Base-by-base conservation (phyloP, 2,797 vertebrate genomes). In the Periophthalmus magnuspinnatus region DNA sequence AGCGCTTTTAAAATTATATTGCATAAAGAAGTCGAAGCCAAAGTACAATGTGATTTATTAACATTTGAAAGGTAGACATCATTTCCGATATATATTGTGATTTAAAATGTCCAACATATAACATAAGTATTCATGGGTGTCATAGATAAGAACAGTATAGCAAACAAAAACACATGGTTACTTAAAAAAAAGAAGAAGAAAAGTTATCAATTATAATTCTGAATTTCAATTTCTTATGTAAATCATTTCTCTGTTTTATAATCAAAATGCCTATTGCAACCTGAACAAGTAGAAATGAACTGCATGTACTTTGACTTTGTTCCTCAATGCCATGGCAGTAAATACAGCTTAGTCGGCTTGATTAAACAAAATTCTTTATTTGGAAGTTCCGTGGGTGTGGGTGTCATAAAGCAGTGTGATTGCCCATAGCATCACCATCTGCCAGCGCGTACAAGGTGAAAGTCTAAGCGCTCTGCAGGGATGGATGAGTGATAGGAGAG, bases 361-460 rank as follows among this genome's bases (percentile, higher is more conserved):
- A 36, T 70, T 57, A 24, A 59, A 22, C 14, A 48, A 32, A 36
- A 22, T 57, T 41, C 52, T 65, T 22, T 45, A 2, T 67, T 19
- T 68, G 60, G 54, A 58, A 67, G 36, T 64, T 69, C 71, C 69
- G 50, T 64, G 60, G 70, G 66, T 62, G 55, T 50, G 41, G 67
- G 59, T 69, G 38, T 84, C 84, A 88, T 91, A 85, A 90, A 91
- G 85, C 84, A 78, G 90, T 88, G 90, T 82, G 90, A 93, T 92
- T 86, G 91, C 87, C 91, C 91, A 91, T 91, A 92, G 91, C 91
- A 91, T 92, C 84, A 91, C 90, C 91, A 93, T 92, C 92, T 93
- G 92, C 87, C 83, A 85, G 80, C 81, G 73, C 80, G 75, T 73
- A 79, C 72, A 77, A 89, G 88, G 87, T 90, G 85, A 90, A 90